These are phyloP conservation scores for Tenthredo livida DNA, from an alignment of 2,888 invertebrate species.

Conservation along the genomic window DNA sequence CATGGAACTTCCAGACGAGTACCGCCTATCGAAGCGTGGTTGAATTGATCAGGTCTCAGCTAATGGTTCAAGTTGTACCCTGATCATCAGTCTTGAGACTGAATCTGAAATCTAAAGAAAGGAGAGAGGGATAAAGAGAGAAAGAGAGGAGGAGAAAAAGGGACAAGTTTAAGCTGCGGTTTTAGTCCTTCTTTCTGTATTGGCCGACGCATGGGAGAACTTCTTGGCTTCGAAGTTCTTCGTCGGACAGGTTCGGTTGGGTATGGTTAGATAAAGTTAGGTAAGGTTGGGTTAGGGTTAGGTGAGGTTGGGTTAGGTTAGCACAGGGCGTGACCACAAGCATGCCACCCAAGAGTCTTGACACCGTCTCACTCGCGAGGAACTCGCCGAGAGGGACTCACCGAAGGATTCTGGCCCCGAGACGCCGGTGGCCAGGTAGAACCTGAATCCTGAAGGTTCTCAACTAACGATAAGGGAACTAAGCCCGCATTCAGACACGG, in stretches of 20 bases:
- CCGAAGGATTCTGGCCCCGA: constrained; percentile 41
- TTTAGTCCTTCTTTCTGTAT: constrained; percentile 11
- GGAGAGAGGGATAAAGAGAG: not conserved
- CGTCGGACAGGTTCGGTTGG: constrained; percentile 21
- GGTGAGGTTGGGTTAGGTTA: constrained; percentile 66
- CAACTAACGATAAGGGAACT: constrained; percentile 60
- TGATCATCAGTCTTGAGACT: not conserved
- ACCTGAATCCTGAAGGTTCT: constrained; percentile 76
- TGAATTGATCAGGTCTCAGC: constrained; percentile 37
- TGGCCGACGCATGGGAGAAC: constrained; percentile 31
- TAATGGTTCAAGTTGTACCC: constrained; percentile 33
- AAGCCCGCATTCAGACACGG: not conserved
- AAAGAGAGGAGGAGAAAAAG: not conserved
- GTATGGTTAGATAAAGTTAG: constrained; percentile 31
- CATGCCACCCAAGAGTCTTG: constrained; percentile 71
- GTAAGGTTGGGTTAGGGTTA: constrained; percentile 26
- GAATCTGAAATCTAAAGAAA: not conserved
- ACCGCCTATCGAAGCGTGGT: constrained; percentile 15
- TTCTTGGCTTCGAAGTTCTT: constrained; percentile 31
- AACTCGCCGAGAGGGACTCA: constrained; percentile 49
- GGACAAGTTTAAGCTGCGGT: constrained; percentile 35
- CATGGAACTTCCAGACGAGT: constrained; percentile 10
- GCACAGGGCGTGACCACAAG: constrained; percentile 71
- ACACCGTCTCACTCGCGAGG: constrained; percentile 60
- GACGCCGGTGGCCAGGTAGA: constrained; percentile 69